These are phyloP conservation scores for Dicaeum eximium DNA, from an alignment of 2,113 vertebrate species.

Conservation along the genomic window DNA sequence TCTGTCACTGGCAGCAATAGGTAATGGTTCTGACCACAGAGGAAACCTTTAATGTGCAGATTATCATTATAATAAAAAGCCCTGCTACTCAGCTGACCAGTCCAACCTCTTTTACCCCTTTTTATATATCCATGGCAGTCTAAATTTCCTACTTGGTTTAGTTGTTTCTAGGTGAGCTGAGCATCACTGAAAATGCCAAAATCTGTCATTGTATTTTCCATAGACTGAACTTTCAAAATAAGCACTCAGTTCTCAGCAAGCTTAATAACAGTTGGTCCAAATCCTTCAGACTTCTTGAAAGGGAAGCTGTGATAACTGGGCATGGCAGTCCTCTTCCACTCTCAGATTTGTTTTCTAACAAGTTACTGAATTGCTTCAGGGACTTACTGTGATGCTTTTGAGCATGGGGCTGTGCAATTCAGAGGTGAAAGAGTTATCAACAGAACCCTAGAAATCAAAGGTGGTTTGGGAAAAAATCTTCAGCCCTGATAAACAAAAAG, in stretches of 20 bases:
- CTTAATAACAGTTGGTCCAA: neutral
- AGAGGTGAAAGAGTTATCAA: neutral
- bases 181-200: neutral
- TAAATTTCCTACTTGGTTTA: neutral
- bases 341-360: neutral
- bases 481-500: neutral
- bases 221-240: neutral
- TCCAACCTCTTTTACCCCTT: neutral
- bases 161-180: neutral
- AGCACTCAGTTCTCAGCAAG: neutral
- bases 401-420: neutral
- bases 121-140: neutral
- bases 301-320: neutral
- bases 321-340: neutral
- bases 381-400: neutral
- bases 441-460: neutral
- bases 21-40: neutral
- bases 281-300: neutral
- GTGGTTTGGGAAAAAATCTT: neutral
- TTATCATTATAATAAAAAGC: neutral
- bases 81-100: neutral
- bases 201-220: neutral
- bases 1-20: neutral
- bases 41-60: neutral
- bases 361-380: neutral